These are phyloP conservation scores for Pantelozetes paolii DNA, from an alignment of 2,888 invertebrate genomes.

Conservation along the genomic window DNA sequence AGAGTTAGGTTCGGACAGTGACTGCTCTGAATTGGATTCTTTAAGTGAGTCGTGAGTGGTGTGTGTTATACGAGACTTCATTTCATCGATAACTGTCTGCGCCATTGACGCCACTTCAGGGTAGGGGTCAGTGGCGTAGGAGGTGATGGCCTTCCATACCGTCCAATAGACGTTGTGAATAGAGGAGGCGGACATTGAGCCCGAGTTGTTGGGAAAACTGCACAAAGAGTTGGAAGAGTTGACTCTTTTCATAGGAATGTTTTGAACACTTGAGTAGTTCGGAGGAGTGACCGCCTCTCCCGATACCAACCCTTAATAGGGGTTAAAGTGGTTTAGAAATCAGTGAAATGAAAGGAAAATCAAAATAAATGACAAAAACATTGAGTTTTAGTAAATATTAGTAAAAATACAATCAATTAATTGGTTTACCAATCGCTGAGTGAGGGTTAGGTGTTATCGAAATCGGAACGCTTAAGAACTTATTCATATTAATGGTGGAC, in stretches of 20 bases:
- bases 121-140: slow-evolving; percentile 79
- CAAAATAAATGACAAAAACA: background rate
- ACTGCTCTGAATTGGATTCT: slow-evolving; percentile 44
- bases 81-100: slow-evolving; percentile 68
- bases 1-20: slow-evolving; percentile 55
- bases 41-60: slow-evolving; percentile 33
- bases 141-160: slow-evolving; percentile 76
- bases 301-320: background rate
- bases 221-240: slow-evolving; percentile 68
- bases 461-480: slow-evolving; percentile 44
- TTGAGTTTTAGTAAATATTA: background rate
- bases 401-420: background rate
- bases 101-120: slow-evolving; percentile 76
- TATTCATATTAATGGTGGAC: slow-evolving; percentile 13
- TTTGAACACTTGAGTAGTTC: slow-evolving; percentile 7
- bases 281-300: slow-evolving; percentile 33
- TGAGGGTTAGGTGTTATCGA: slow-evolving; percentile 43
- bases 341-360: background rate
- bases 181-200: background rate
- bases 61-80: slow-evolving; percentile 65
- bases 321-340: background rate
- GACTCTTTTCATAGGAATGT: slow-evolving; percentile 59
- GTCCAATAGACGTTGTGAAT: slow-evolving; percentile 65
- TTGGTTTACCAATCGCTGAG: slow-evolving; percentile 25
- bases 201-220: slow-evolving; percentile 51